Conservation (phyloP, 2,797 vertebrate species). For the Takifugu rubripes region DNA sequence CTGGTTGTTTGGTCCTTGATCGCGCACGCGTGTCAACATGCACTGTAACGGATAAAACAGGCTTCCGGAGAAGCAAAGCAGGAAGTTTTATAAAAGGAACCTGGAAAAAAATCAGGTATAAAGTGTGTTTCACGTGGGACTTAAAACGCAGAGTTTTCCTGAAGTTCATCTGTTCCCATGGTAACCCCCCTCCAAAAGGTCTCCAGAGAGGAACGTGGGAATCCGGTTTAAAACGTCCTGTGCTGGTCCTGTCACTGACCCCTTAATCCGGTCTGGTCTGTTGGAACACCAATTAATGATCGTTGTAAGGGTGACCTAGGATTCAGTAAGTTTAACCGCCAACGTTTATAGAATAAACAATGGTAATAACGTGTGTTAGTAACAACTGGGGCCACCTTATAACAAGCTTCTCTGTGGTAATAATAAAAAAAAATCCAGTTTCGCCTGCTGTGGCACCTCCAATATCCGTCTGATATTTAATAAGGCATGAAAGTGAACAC, state of each 20-base stretch:
- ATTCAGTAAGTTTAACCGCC: constrained; percentile 21
- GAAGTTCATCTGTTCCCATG: constrained; percentile 75
- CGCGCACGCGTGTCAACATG: constrained; percentile 10
- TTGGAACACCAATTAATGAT: constrained; percentile 20
- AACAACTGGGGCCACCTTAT: too few species aligned
- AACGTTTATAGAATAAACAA: constrained; percentile 18
- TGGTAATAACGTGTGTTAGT: constrained; percentile 14
- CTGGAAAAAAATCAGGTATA: constrained; percentile 39
- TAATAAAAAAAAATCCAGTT: too few species aligned
- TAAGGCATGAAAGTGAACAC: background rate
- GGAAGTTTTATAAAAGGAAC: background rate
- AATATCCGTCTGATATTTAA: background rate
- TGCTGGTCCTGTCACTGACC: constrained; percentile 36
- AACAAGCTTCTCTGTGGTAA: too few species aligned
- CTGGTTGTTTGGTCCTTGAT: background rate
- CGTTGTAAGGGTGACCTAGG: constrained; percentile 12
- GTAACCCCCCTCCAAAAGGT: constrained; percentile 54
- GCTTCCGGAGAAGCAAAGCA: background rate
- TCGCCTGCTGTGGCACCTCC: too few species aligned
- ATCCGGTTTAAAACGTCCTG: constrained; percentile 53
- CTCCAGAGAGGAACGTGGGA: constrained; percentile 69
- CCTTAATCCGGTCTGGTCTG: constrained; percentile 11
- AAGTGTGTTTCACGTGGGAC: constrained; percentile 54
- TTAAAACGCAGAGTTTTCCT: constrained; percentile 57
- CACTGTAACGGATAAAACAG: background rate